Percentiles rank a stretch among this genome's conserved stretches.
Conservation (phyloP, 64 coral and sea anemone species). For the Trachythela sp. region DNA sequence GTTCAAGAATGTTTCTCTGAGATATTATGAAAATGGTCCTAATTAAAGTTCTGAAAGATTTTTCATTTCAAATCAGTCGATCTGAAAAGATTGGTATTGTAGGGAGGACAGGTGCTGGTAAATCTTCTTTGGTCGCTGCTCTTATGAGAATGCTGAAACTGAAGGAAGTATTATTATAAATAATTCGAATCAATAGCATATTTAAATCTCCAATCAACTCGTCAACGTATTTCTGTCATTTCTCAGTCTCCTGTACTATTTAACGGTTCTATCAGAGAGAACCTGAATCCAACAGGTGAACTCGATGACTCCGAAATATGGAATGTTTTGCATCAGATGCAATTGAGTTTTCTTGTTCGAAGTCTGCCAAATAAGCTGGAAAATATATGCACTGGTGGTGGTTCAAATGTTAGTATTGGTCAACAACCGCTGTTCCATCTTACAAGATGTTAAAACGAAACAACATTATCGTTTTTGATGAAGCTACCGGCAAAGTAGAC, state of each 20-base stretch:
- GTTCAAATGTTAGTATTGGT: constrained; percentile 53
- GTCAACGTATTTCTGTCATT: constrained; percentile 43
- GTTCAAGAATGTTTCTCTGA: constrained; percentile 32
- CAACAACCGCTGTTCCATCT: constrained; percentile 54
- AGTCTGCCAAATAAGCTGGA: constrained; percentile 15
- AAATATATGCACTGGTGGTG: constrained; percentile 14
- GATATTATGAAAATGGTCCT: constrained; percentile 47
- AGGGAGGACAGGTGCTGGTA: constrained; percentile 53
- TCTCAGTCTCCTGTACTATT: constrained; percentile 59
- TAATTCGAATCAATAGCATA: constrained; percentile 1
- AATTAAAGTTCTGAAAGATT: constrained; percentile 15
- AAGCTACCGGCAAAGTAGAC: constrained; percentile 41
- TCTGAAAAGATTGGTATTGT: constrained; percentile 59
- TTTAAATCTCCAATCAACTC: constrained; percentile 27
- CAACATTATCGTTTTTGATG: constrained; percentile 8
- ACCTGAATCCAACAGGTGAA: constrained; percentile 46
- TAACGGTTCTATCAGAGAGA: constrained; percentile 50
- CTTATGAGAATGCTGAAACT: constrained; percentile 48
- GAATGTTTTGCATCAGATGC: constrained; percentile 49
- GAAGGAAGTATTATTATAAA: constrained; percentile 54
- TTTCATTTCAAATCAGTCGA: constrained; percentile 27
- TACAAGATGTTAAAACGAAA: constrained; percentile 37
- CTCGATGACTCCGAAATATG: constrained; percentile 48
- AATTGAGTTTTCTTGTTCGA: constrained; percentile 37
- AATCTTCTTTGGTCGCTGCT: constrained; percentile 55